A percentile compares a stretch with the other conserved stretches of the same genome.
Evolutionary conservation across 2,888 invertebrate genomes (phyloP).

Genomic region (Falcaria lacertinaria): DNA sequence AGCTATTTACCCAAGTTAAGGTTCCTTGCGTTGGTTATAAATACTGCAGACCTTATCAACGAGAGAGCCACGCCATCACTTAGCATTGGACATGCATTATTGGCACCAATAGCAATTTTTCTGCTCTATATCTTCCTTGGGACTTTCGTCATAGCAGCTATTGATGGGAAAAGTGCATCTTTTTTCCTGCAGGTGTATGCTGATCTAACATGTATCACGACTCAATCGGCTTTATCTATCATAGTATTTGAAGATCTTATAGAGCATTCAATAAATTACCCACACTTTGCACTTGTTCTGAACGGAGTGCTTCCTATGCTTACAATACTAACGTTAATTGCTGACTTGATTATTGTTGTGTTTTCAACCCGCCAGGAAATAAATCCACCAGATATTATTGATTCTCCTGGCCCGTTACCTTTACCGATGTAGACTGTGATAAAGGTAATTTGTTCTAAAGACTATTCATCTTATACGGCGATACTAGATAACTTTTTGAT

Average conservation of each 20-base stretch:
- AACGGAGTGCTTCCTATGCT: conserved; percentile 58
- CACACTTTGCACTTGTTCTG: conserved; percentile 33
- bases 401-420: conserved; percentile 6
- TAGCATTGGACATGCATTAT: conserved; percentile 43
- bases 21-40: conserved; percentile 47
- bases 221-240: conserved; percentile 39
- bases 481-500: too few relatives aligned
- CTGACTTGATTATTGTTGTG: conserved; percentile 46
- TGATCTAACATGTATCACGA: conserved; percentile 32
- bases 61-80: conserved; percentile 43
- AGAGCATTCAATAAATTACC: conserved; percentile 5
- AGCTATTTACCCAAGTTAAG: conserved; percentile 42
- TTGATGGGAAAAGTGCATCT: conserved; percentile 29
- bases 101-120: conserved; percentile 49
- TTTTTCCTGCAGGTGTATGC: conserved; percentile 47
- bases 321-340: conserved; percentile 38
- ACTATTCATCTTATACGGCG: too few relatives aligned
- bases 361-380: conserved; percentile 34
- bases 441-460: too few relatives aligned
- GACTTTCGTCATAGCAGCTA: conserved; percentile 31
- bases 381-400: conserved; percentile 13
- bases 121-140: conserved; percentile 47
- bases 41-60: conserved; percentile 54
- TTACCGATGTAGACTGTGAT: too few relatives aligned
- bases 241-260: conserved; percentile 38